Evolutionary conservation across 2,888 invertebrate genomes (phyloP), one percentile per base, ranked within the genome.

Genomic region (Troides oblongomaculatus): DNA sequence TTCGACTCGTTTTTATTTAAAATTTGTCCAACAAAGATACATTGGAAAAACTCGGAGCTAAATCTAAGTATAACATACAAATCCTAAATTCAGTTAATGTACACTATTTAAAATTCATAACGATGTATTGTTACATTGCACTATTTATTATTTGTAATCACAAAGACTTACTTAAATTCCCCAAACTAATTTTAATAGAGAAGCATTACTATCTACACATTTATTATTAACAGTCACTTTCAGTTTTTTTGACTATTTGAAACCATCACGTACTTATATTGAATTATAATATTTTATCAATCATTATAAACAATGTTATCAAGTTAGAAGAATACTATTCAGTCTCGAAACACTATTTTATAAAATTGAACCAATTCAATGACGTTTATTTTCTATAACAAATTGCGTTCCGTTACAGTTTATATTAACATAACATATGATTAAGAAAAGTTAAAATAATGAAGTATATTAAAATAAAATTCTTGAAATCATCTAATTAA

Each of bases 101-200:
- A 12, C 43, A 8, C 8, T 43, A 12, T 43, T 43, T 12, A 7
- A 43, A 43, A 43, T 8, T 8, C 46, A 2, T 46, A 46, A 46
- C 4, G 2, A 46, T 4, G 46, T 14, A 2, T 21, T 21, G 1
- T 6, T 53, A 18, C 8, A 53, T 53, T 18, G 25, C 5, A 57
- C 23, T 23, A 1, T 60, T 18, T 25, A 43, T n/a, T 64, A 56
- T 23, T 64, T 58, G 50, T 50, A 21, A 65, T 66, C 64, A 72
- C 65, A 72, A 72, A 71, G 70, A 71, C 73, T 73, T 64, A 71
- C 73, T 70, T 56, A 62, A 50, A 67, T 67, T 67, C 59, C 68
- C 57, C 66, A 25, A 39, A 60, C 58, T 67, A 68, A 59, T 58
- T 62, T 46, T 46, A 46, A 46, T 46, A 46, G 62, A 59, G 70